phyloP scores from a whole-genome alignment of 2,797 vertebrate genomes.

The Tragelaphus oryx region DNA sequence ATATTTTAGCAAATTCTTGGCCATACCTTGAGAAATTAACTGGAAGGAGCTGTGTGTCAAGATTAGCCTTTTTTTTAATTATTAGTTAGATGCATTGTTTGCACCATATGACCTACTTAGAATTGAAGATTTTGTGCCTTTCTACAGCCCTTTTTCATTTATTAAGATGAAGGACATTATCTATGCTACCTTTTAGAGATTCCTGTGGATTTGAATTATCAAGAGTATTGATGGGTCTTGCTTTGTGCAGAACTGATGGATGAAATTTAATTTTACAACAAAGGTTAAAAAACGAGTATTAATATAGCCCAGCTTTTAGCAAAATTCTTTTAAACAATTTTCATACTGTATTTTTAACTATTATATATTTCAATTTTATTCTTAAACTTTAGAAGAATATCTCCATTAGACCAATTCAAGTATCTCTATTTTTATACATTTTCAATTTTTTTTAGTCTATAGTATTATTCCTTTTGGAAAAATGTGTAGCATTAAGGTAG shows the following conservation, averaged over 20 bases:
- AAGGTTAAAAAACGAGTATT: background rate
- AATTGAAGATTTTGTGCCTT: slow-evolving; percentile 67
- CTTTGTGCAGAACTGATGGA: background rate
- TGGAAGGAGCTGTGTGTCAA: slow-evolving; percentile 49
- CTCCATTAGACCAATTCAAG: background rate
- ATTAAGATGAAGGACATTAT: slow-evolving; percentile 62
- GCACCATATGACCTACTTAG: slow-evolving; percentile 70
- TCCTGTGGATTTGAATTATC: slow-evolving; percentile 50
- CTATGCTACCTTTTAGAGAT: slow-evolving; percentile 42
- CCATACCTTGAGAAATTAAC: slow-evolving; percentile 61
- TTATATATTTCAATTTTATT: slow-evolving; percentile 4
- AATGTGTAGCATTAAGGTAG: background rate
- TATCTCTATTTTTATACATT: background rate
- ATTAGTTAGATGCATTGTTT: slow-evolving; percentile 65
- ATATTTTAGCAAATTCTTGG: slow-evolving; percentile 36
- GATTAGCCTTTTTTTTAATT: slow-evolving; percentile 34
- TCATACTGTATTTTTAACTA: background rate
- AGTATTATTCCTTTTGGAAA: background rate
- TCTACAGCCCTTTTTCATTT: slow-evolving; percentile 66
- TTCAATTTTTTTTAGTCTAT: background rate
- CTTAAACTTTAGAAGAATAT: background rate
- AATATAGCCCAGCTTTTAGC: background rate
- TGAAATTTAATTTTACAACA: slow-evolving; percentile 17
- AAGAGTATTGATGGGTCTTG: background rate
- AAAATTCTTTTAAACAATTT: slow-evolving; percentile 5